These are phyloP conservation scores for Gibbula magus DNA, from an alignment of 2,888 invertebrate genomes.

Conservation along the genomic window DNA sequence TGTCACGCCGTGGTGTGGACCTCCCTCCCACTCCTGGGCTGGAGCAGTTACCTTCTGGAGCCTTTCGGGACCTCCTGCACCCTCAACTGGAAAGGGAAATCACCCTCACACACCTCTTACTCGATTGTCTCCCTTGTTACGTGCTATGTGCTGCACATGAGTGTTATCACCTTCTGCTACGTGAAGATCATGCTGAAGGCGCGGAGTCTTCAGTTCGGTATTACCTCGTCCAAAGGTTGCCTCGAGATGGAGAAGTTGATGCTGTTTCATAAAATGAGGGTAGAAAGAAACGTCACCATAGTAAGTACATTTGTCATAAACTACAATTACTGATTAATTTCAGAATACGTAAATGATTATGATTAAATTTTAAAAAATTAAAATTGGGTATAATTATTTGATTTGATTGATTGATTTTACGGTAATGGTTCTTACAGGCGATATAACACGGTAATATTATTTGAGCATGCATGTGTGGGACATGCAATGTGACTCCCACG, in stretches of 20 bases:
- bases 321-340: too few relatives aligned
- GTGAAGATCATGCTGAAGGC: constrained; percentile 24
- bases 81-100: constrained; percentile 43
- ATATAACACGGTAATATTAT: too few relatives aligned
- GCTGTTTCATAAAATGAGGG: constrained; percentile 23
- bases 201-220: neutral
- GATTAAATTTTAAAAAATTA: too few relatives aligned
- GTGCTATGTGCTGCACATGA: constrained; percentile 39
- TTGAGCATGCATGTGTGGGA: too few relatives aligned
- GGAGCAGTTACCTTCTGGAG: constrained; percentile 50
- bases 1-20: constrained; percentile 45
- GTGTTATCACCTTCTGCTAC: constrained; percentile 43
- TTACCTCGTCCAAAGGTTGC: neutral
- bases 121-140: constrained; percentile 33
- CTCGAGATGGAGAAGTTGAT: constrained; percentile 14
- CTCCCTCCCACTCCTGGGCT: constrained; percentile 47
- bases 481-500: too few relatives aligned
- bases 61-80: constrained; percentile 53
- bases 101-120: constrained; percentile 36
- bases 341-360: too few relatives aligned
- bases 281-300: constrained; percentile 32
- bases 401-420: too few relatives aligned
- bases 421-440: too few relatives aligned
- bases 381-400: too few relatives aligned
- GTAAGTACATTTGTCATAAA: constrained; percentile 7